Evolutionary conservation across 2,113 vertebrate genomes (phyloP), one percentile per base, ranked within the genome.

Genomic region (Channa argus): DNA sequence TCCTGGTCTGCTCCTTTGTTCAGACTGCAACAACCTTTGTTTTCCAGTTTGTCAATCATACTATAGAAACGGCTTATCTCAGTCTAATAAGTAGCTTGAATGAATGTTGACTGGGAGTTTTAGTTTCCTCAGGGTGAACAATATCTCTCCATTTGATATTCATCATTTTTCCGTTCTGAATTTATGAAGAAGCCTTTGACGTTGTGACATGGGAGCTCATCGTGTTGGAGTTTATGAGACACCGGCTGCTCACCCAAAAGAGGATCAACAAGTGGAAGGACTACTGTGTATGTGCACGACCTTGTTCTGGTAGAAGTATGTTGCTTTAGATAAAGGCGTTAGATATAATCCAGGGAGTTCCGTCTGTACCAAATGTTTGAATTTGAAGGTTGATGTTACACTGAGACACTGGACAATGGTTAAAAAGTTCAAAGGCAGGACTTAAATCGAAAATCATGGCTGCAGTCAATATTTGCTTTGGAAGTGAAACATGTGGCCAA

Each of bases 71-170:
- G 8, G 52, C 13, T 50, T 39, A 34, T 80, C 74, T 67, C 64
- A 55, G 61, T 73, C 79, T 73, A 81, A 81, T 81, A 70, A 54
- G 45, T 52, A 54, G 53, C 62, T 54, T 64, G 47, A 47, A 50
- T 46, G 53, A 53, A 55, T 15, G 54, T 54, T 69, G 84, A 83
- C 77, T 87, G 80, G 15, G 73, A 71, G 72, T 59, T 67, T 54
- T 44, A 67, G 74, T 86, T 74, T 62, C 15, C 65, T 63, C 46
- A n/a, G 64, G 69, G 72, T 52, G 66, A 71, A 74, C 75, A 78
- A 79, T 83, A 74, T 77, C 66, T 45, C 68, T 67, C 55, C 47
- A 87, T 90, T 85, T 89, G 89, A 87, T 86, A 87, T 90, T 74
- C 72, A 88, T 84, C 58, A 63, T 79, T 49, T 71, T 62, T 83